phyloP scores from a whole-genome alignment of 2,888 invertebrate genomes.

The Slavum lentiscoides region DNA sequence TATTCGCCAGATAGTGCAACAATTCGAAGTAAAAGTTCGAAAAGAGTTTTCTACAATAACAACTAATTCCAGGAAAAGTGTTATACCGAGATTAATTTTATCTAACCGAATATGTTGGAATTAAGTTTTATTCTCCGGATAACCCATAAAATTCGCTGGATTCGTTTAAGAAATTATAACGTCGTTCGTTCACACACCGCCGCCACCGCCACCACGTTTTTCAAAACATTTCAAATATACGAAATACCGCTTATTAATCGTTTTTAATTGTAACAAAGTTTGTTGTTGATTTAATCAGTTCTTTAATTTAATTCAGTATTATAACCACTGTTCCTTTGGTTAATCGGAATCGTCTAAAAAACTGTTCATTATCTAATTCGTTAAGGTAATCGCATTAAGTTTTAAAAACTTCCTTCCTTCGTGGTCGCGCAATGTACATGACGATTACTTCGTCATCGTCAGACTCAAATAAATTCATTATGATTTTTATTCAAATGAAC shows the following conservation, averaged over 20 bases:
- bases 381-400: not conserved
- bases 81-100: too few species aligned
- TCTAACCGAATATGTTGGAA: too few species aligned
- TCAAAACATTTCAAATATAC: not conserved
- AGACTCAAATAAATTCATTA: not conserved
- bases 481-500: not conserved
- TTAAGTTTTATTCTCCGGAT: too few species aligned
- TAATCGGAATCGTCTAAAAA: not conserved
- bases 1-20: too few species aligned
- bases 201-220: not conserved
- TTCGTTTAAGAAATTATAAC: too few species aligned
- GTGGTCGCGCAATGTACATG: not conserved
- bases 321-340: not conserved
- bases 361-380: not conserved
- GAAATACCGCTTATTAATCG: too few species aligned
- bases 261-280: not conserved
- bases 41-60: too few species aligned
- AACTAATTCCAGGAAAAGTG: too few species aligned
- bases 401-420: not conserved
- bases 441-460: constrained; percentile 2
- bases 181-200: too few species aligned
- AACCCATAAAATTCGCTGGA: too few species aligned
- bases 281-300: not conserved
- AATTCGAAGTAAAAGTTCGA: too few species aligned
- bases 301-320: not conserved